Base-by-base conservation (phyloP, 2,113 vertebrate species). In the Penelope pileata region DNA sequence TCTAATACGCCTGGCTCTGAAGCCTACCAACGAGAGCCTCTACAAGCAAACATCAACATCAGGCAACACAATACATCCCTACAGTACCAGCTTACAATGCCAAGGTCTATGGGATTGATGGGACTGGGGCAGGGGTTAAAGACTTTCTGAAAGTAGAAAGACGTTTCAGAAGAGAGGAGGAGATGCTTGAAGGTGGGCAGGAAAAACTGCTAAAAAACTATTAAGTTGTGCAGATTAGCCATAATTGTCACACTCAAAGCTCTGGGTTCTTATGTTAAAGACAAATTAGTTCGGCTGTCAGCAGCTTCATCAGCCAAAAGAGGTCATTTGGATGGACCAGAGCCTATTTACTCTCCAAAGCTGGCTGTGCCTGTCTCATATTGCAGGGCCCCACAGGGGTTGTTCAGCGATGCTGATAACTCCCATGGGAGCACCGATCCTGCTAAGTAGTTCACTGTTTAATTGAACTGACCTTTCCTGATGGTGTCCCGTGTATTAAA, bases 401-500 rank as follows among this genome's bases (percentile, higher is more conserved):
- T 93, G 83, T 88, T 90, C 93, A 90, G 17, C 23, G 83, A 96
- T 95, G 83, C 88, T 86, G 86, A 75, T 84, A 96, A 94, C 91
- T 95, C 94, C 94, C 75, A 18, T 83, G 92, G 90, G 93, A 97
- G 80, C 50, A 86, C 86, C 80, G 66, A 88, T 93, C 90, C 77
- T 64, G 83, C 90, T 94, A 95, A 96, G 93, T 84, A 96, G 83
- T 84, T 90, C 90, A 58, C 76, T 95, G 76, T 93, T 92, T 97
- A 96, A 96, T 90, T 96, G 93, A 96, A 94, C 91, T 95, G 93
- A 96, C 91, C 93, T 96, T 93, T 95, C 58, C 86, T 6, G 19
- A 91, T 0, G 3, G 79, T 88, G 86, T 53, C 91, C 95, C 90
- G 64, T 90, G 83, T 86, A 94, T 91, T 96, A 93, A 96, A 95